Evolutionary conservation across 2,888 invertebrate species (phyloP), one percentile per base, ranked within the genome.

Genomic region (Mactromeris polynyma): DNA sequence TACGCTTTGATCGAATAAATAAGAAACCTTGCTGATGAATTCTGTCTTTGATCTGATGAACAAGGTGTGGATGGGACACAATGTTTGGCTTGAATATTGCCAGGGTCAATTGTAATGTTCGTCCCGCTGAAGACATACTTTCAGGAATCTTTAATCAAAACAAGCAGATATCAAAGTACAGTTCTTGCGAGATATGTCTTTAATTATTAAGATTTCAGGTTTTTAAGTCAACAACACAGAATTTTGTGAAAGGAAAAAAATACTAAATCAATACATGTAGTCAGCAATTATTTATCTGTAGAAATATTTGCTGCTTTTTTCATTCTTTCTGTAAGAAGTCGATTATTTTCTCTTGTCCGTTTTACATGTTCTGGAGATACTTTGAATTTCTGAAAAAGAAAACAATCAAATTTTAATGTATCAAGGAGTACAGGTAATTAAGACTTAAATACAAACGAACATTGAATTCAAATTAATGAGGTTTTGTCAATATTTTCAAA

Each of bases 81-180:
- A 98, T 97, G 96, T 99, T 98, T 7, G 99, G 99, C 96, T 99
- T 99, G 89, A 99, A 97, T 93, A 99, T 98, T 4, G 98, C 98
- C 93, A 99, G 97, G 36, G 99, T 98, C 94, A 99, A 97, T 97
- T 98, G 96, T 19, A 97, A 89, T 58, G 89, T 80, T 81, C 81
- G 91, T 54, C 40, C 82, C 19, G 81, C 31, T 19, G 83, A 19
- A 46, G 21, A 11, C 82, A 83, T 82, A 26, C 40, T 81, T n/a
- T 42, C 40, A 81, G 26, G 14, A 1, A 9, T 33, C 54, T 33
- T 42, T 36, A n/a, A 14, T 21, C 21, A 2, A n/a, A 58, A 58
- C 21, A 58, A 58, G 1, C 58, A 58, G n/a, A 58, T 64, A 64
- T 26, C n/a, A 64, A 64, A 64, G 26, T n/a, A 9, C n/a, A 6